phyloP scores from a whole-genome alignment of 2,113 vertebrate genomes.

The Harpagus bidentatus region DNA sequence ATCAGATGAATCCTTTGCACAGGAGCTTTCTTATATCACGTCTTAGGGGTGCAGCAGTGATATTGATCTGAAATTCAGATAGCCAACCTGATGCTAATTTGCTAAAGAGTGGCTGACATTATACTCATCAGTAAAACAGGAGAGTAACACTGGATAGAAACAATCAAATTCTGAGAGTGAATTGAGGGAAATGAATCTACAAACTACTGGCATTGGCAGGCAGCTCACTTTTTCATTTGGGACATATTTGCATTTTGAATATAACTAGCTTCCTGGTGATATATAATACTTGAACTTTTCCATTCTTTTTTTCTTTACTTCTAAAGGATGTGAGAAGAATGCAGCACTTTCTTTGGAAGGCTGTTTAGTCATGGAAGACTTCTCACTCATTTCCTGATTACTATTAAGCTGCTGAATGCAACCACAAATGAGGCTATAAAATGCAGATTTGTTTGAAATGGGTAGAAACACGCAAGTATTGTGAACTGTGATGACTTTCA shows the following conservation, averaged over 20 bases:
- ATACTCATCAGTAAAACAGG: conserved; percentile 9
- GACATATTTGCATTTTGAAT: conserved; percentile 23
- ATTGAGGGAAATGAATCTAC: conserved; percentile 28
- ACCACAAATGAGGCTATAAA: conserved; percentile 11
- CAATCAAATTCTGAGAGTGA: conserved; percentile 22
- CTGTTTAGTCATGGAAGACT: background rate
- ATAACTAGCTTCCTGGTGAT: conserved; percentile 27
- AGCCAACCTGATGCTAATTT: background rate
- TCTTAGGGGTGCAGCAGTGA: background rate
- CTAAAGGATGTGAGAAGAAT: background rate
- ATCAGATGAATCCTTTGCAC: background rate
- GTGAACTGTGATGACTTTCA: conserved; percentile 15
- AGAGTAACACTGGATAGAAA: conserved; percentile 10
- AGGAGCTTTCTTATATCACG: background rate
- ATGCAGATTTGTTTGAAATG: conserved; percentile 13
- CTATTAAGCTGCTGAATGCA: conserved; percentile 18
- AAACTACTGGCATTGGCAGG: background rate
- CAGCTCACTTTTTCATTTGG: conserved; percentile 15
- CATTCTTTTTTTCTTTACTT: background rate
- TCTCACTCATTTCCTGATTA: conserved; percentile 5
- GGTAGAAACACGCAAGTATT: background rate
- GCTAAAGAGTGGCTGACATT: background rate
- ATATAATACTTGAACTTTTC: conserved; percentile 15
- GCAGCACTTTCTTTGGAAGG: background rate
- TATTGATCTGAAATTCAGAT: background rate